phyloP scores from a whole-genome alignment of 2,888 invertebrate species.

The Metalampra italica region DNA sequence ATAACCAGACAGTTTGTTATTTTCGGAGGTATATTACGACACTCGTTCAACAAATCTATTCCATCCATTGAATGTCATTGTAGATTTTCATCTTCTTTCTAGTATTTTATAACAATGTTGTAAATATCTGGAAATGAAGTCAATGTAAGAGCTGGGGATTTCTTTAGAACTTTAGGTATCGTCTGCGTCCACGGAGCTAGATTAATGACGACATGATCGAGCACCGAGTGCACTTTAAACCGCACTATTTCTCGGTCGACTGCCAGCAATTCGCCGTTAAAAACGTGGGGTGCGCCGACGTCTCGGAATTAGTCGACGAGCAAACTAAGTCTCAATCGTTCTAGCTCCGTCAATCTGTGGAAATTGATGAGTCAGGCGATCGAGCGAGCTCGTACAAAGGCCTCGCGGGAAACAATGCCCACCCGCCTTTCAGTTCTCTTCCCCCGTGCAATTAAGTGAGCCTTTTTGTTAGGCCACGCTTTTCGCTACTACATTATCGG shows the following conservation, averaged over 20 bases:
- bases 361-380: conserved; percentile 72
- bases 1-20: no score
- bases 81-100: no score
- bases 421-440: conserved; percentile 59
- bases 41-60: no score
- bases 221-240: conserved; percentile 14
- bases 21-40: no score
- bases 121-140: no score
- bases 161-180: no score
- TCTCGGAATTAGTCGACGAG: neutral
- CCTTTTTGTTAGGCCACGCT: conserved; percentile 65
- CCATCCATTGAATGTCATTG: no score
- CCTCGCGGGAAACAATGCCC: conserved; percentile 65
- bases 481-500: conserved; percentile 69
- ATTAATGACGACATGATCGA: conserved; percentile 36
- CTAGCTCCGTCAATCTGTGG: conserved; percentile 48
- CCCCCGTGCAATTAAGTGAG: conserved; percentile 72
- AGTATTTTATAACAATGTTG: no score
- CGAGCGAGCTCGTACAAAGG: conserved; percentile 54
- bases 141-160: no score
- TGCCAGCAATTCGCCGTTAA: conserved; percentile 7
- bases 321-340: conserved; percentile 49
- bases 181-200: conserved; percentile 17
- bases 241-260: conserved; percentile 18
- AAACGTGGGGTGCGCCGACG: conserved; percentile 11